A percentile compares a stretch with the other conserved stretches of the same genome.
These are phyloP conservation scores for Euglossa dilemma DNA, from an alignment of 1,140 invertebrate species.

Conservation along the genomic window DNA sequence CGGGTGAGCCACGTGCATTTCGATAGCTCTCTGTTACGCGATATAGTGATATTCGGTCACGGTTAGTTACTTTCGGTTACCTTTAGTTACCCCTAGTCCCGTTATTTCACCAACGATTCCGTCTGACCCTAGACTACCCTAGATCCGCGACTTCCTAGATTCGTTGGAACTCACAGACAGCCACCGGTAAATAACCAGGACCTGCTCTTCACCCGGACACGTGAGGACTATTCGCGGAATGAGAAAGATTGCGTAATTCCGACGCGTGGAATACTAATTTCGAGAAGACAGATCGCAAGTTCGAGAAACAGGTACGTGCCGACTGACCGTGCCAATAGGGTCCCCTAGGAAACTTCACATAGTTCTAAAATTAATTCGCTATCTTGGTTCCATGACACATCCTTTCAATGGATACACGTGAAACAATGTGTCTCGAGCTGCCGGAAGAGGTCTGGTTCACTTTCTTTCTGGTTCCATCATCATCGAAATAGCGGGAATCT, in stretches of 20 bases:
- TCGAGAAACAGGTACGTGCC: not conserved
- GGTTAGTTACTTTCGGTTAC: too few relatives aligned
- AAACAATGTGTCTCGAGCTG: not conserved
- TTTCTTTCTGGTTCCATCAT: not conserved
- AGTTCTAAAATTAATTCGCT: not conserved
- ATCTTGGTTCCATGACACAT: not conserved
- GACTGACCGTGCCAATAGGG: not conserved
- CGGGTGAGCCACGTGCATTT: conserved; percentile 41
- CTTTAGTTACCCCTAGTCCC: too few relatives aligned
- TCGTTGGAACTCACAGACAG: too few relatives aligned
- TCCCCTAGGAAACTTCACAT: too few relatives aligned
- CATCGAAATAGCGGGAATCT: conserved; percentile 32
- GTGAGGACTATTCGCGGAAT: too few relatives aligned
- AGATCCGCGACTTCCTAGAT: too few relatives aligned
- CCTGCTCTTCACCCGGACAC: too few relatives aligned
- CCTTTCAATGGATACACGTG: not conserved
- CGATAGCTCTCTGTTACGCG: conserved; percentile 3
- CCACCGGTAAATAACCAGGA: too few relatives aligned
- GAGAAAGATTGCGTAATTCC: not conserved
- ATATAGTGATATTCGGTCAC: not conserved
- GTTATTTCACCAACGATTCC: too few relatives aligned
- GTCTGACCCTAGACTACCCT: too few relatives aligned
- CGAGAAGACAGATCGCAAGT: not conserved
- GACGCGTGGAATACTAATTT: not conserved
- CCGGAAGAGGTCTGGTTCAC: not conserved